Evolutionary conservation across 2,113 vertebrate genomes (phyloP).

Genomic region (Laterallus jamaicensis): DNA sequence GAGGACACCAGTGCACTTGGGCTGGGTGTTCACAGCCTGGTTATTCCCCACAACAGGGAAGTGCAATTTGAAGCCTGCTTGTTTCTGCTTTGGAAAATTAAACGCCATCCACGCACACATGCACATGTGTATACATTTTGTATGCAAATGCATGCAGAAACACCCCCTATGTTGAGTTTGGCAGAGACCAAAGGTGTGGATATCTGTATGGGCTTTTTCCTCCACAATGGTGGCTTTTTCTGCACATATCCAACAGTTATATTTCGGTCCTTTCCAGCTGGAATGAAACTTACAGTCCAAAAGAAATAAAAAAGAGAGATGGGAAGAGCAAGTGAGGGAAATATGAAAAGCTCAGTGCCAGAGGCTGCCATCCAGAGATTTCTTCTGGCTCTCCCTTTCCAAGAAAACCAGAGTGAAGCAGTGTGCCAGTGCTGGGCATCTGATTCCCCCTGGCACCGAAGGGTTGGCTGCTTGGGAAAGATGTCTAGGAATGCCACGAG

Average conservation of each 20-base stretch:
- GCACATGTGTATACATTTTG: background rate
- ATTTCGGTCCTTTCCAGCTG: background rate
- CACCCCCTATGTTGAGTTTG: background rate
- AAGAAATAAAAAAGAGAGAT: background rate
- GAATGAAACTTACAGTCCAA: background rate
- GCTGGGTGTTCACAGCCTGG: background rate
- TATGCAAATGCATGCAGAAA: background rate
- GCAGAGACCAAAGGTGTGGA: background rate
- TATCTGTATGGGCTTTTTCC: background rate
- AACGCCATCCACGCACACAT: background rate
- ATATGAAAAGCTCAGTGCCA: background rate
- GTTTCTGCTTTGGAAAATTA: background rate
- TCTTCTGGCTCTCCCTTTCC: background rate
- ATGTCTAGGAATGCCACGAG: background rate
- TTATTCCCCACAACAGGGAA: background rate
- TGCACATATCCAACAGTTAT: background rate
- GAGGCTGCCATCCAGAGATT: conserved; percentile 10
- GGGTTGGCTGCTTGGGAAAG: background rate
- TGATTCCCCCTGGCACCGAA: background rate
- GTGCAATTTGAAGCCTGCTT: background rate
- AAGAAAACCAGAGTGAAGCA: background rate
- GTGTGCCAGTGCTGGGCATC: background rate
- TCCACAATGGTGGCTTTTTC: background rate
- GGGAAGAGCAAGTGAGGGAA: background rate
- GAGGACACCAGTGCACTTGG: background rate